Evolutionary conservation across 2,797 vertebrate species (phyloP).

Genomic region (Gymnothorax javanicus): DNA sequence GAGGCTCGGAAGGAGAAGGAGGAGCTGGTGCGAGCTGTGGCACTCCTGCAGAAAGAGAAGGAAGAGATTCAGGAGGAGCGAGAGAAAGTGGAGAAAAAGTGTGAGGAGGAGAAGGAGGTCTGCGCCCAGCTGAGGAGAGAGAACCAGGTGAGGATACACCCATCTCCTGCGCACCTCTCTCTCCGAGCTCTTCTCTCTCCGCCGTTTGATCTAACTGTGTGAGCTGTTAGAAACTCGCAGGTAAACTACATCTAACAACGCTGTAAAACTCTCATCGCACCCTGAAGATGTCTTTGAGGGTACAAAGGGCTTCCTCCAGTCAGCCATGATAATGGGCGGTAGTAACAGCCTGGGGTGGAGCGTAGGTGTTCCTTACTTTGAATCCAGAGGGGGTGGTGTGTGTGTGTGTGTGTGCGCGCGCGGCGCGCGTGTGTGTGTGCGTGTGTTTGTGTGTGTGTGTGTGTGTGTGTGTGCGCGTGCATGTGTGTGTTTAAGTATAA

Average conservation of each 20-base stretch:
- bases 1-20: constrained; percentile 92
- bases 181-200: background rate
- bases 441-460: background rate
- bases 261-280: background rate
- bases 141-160: constrained; percentile 80
- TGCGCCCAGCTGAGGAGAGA: constrained; percentile 80
- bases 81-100: constrained; percentile 79
- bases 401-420: background rate
- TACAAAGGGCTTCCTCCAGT: background rate
- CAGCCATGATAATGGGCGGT: background rate
- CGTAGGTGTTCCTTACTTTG: background rate
- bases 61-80: constrained; percentile 81
- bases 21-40: constrained; percentile 81
- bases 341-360: background rate
- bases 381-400: background rate
- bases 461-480: background rate
- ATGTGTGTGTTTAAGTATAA: background rate
- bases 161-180: background rate
- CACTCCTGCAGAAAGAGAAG: constrained; percentile 84
- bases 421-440: background rate
- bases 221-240: background rate
- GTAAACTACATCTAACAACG: background rate
- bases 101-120: constrained; percentile 76
- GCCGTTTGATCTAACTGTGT: constrained; percentile 15
- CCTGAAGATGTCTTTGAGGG: constrained; percentile 1